A percentile compares a stretch with the other conserved stretches of the same genome.
These are phyloP conservation scores for Pogonomyrmex barbatus DNA, from an alignment of 1,140 invertebrate species.

Conservation along the genomic window DNA sequence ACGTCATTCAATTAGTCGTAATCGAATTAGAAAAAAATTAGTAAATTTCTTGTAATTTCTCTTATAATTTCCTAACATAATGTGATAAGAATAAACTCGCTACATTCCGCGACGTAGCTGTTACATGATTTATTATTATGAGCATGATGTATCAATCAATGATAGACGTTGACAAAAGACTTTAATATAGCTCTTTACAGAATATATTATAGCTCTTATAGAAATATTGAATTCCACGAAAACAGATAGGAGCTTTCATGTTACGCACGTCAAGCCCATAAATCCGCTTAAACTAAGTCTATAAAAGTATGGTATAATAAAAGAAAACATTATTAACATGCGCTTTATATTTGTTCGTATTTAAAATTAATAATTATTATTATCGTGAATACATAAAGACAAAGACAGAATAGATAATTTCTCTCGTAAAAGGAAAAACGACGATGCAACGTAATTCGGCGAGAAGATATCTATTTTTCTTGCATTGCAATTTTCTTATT, in stretches of 20 bases:
- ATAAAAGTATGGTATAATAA: constrained; percentile 24
- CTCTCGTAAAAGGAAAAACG: background rate
- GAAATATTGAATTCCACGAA: background rate
- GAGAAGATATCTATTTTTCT: constrained; percentile 15
- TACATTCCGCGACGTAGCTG: background rate
- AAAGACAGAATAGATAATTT: background rate
- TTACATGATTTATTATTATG: constrained; percentile 7
- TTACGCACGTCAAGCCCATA: background rate
- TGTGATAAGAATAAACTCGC: background rate
- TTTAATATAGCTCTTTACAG: background rate
- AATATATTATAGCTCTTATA: background rate
- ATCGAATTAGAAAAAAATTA: background rate
- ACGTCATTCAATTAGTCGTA: constrained; percentile 13
- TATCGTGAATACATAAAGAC: background rate
- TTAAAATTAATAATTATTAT: background rate
- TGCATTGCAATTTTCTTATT: constrained; percentile 27
- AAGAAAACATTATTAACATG: background rate
- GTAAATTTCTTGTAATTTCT: background rate
- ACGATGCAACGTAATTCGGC: background rate
- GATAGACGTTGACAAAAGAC: background rate
- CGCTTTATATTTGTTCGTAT: background rate
- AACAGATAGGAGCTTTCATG: background rate
- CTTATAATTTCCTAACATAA: constrained; percentile 1
- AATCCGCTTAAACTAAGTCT: constrained; percentile 11
- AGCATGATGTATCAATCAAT: constrained; percentile 7